Evolutionary conservation across 2,888 invertebrate genomes (phyloP), one percentile per base, ranked within the genome.

Genomic region (Iphiclides podalirius): DNA sequence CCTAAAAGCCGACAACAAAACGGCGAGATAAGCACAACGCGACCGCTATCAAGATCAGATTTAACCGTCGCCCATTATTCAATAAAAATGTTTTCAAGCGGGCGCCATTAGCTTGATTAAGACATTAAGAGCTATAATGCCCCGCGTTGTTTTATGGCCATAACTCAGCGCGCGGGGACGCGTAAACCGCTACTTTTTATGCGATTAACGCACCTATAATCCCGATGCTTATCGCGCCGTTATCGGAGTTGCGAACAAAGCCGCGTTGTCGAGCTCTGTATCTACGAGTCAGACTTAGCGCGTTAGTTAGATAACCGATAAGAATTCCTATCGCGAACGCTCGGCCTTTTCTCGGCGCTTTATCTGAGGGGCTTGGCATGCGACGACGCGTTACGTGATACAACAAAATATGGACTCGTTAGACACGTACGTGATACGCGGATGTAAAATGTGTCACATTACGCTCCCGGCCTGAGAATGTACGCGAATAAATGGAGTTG

Each of bases 41-140:
- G n/a, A n/a, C n/a, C n/a, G n/a, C n/a, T n/a, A 43, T 43, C 49
- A 43, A 23, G 49, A 49, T 49, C 43, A 43, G 38, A 49, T 49
- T 43, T 34, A 16, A 49, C 43, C 33, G 48, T 37, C 41, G n/a
- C 23, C 34, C 38, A 48, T 48, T 49, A 43, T 43, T 49, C 43
- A 49, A 38, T 49, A 49, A 42, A 48, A 48, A 41, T 31, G 28
- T 41, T 4, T 41, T 13, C 14, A 12, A 43, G 43, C 43, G 23
- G 33, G 12, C 38, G 23, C 49, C 49, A 50, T 50, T 50, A 50
- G 44, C 34, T 36, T 50, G 49, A 50, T 50, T 50, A 36, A 50
- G 49, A 39, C 44, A 44, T 50, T 50, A 50, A 44, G 49, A 40
- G 43, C 44, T 39, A 44, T 34, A 50, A 44, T 40, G 39, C 49